A percentile compares a stretch with the other conserved stretches of the same genome.
These are phyloP conservation scores for Siphonodentalium dalli DNA, from an alignment of 2,888 invertebrate species.

Conservation along the genomic window DNA sequence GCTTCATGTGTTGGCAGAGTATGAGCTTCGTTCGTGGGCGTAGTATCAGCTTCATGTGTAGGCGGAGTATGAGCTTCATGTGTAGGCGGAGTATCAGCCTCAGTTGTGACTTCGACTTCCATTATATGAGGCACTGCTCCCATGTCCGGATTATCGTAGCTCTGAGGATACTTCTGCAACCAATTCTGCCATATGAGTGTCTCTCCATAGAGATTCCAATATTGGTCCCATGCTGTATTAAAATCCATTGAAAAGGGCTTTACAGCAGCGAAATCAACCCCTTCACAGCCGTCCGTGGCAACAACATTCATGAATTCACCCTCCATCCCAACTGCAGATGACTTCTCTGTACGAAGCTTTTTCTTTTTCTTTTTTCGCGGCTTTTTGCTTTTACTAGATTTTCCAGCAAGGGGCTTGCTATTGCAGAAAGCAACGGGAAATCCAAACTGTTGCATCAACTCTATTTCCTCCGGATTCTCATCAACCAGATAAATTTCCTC, in stretches of 20 bases:
- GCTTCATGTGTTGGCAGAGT: no score
- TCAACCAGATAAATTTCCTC: constrained; percentile 22
- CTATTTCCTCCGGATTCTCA: constrained; percentile 30
- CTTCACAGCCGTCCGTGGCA: not conserved
- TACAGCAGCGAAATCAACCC: constrained; percentile 20
- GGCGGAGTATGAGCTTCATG: not conserved
- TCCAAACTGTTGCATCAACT: constrained; percentile 44
- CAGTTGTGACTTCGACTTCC: constrained; percentile 39
- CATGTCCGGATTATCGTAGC: constrained; percentile 38
- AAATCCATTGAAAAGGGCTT: constrained; percentile 24
- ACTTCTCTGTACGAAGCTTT: not conserved
- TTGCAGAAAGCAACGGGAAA: constrained; percentile 36
- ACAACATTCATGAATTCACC: not conserved
- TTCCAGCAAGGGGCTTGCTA: not conserved
- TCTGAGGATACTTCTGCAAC: constrained; percentile 58
- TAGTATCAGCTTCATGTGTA: constrained; percentile 1
- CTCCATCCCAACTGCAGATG: constrained; percentile 1
- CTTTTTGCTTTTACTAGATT: not conserved
- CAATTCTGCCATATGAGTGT: constrained; percentile 56
- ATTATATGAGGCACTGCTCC: constrained; percentile 37
- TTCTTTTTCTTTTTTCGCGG: not conserved
- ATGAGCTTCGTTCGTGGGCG: no score
- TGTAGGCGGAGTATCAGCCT: constrained; percentile 1
- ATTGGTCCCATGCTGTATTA: constrained; percentile 44
- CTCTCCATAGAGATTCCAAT: constrained; percentile 57